Percentiles rank a stretch among this genome's conserved stretches.
Evolutionary conservation across 2,113 vertebrate species (phyloP).

Genomic region (human): GRCh38 chr17:11087501-11088000

Average conservation of each 20-base stretch:
- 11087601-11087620: neutral
- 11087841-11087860: too few species aligned
- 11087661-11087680: neutral
- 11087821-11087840: too few species aligned
- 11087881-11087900: too few species aligned
- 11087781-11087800: too few species aligned
- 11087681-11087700: rapidly evolving
- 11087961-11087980: too few species aligned
- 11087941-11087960: too few species aligned
- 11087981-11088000: too few species aligned
- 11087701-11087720: neutral
- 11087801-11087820: too few species aligned
- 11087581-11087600: neutral
- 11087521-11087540: neutral
- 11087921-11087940: too few species aligned
- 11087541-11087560: neutral
- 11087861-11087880: too few species aligned
- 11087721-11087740: neutral
- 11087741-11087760: neutral
- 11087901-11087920: too few species aligned
- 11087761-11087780: neutral
- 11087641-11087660: neutral
- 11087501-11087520: neutral
- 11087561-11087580: neutral
- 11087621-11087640: neutral